These are phyloP conservation scores for Vesta saturnalis DNA, from an alignment of 2,888 invertebrate genomes.

Conservation along the genomic window DNA sequence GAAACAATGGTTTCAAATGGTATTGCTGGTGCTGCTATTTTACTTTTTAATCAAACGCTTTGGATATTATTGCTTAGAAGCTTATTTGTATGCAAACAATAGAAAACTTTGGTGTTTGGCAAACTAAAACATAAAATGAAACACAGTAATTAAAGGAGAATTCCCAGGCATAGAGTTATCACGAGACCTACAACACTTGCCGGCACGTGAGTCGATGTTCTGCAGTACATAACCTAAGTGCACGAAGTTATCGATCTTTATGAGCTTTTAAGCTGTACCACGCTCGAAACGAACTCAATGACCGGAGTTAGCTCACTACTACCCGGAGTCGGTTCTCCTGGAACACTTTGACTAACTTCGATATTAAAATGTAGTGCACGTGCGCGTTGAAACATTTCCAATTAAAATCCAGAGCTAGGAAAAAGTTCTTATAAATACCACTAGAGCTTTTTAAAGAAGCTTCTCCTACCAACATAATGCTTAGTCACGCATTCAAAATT, in stretches of 20 bases:
- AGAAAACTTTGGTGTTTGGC: too few relatives aligned
- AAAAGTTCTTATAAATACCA: constrained; percentile 17
- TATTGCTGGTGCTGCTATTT: too few relatives aligned
- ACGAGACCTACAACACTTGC: constrained; percentile 39
- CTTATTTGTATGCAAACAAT: too few relatives aligned
- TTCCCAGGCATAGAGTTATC: constrained; percentile 24
- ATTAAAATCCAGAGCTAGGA: constrained; percentile 21
- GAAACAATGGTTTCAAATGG: too few relatives aligned
- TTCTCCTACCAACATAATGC: not conserved
- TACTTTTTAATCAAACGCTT: too few relatives aligned
- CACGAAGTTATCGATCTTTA: constrained; percentile 55
- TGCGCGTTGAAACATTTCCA: constrained; percentile 33
- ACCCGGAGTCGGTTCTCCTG: constrained; percentile 55
- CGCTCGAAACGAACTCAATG: constrained; percentile 52
- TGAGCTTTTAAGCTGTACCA: constrained; percentile 34
- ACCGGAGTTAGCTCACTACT: constrained; percentile 59
- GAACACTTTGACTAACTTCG: constrained; percentile 48
- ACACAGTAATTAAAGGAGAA: constrained; percentile 19
- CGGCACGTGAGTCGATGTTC: constrained; percentile 41
- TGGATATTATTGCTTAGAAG: too few relatives aligned
- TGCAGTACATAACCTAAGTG: constrained; percentile 51
- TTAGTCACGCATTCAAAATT: constrained; percentile 3
- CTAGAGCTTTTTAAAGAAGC: constrained; percentile 19
- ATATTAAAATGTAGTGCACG: constrained; percentile 30
- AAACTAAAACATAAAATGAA: constrained; percentile 10